phyloP scores from a whole-genome alignment of 2,888 invertebrate species.

The Leucophenga maculata region DNA sequence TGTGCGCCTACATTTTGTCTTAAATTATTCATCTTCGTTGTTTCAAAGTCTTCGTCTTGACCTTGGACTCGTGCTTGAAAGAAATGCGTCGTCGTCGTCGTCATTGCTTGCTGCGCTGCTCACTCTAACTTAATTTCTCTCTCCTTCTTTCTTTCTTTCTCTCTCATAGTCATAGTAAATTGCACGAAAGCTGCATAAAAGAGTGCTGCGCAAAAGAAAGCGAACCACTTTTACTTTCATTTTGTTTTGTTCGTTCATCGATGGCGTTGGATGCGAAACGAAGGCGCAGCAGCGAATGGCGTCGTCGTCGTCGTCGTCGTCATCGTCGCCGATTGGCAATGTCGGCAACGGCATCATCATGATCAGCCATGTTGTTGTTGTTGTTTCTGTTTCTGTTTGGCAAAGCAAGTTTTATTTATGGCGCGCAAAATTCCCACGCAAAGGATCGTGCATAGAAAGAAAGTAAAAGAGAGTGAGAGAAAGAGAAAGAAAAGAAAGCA shows the following conservation, averaged over 20 bases:
- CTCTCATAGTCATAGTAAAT: slow-evolving; percentile 5
- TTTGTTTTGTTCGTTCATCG: slow-evolving; percentile 30
- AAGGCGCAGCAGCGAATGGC: not conserved
- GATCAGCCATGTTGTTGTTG: slow-evolving; percentile 12
- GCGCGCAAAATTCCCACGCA: slow-evolving; percentile 23
- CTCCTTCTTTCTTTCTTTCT: not conserved
- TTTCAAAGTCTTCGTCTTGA: slow-evolving; percentile 71
- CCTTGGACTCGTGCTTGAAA: slow-evolving; percentile 64
- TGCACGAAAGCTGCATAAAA: slow-evolving; percentile 26
- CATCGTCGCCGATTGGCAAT: not conserved
- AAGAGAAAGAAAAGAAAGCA: not conserved
- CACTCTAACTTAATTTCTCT: too few relatives aligned
- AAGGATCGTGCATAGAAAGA: slow-evolving; percentile 5
- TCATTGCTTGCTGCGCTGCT: not conserved
- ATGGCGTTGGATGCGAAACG: not conserved
- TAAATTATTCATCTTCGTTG: slow-evolving; percentile 18
- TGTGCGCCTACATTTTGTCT: not conserved
- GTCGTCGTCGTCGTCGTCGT: not conserved
- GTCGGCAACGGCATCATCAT: not conserved
- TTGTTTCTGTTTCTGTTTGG: slow-evolving; percentile 27
- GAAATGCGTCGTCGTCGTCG: slow-evolving; percentile 21
- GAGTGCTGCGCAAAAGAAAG: slow-evolving; percentile 29
- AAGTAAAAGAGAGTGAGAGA: too few relatives aligned
- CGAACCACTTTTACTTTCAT: slow-evolving; percentile 54
- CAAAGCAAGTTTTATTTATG: slow-evolving; percentile 33